Percentiles rank a stretch among this genome's conserved stretches.
phyloP scores from a whole-genome alignment of 2,888 invertebrate genomes.

The Melanchra persicariae region DNA sequence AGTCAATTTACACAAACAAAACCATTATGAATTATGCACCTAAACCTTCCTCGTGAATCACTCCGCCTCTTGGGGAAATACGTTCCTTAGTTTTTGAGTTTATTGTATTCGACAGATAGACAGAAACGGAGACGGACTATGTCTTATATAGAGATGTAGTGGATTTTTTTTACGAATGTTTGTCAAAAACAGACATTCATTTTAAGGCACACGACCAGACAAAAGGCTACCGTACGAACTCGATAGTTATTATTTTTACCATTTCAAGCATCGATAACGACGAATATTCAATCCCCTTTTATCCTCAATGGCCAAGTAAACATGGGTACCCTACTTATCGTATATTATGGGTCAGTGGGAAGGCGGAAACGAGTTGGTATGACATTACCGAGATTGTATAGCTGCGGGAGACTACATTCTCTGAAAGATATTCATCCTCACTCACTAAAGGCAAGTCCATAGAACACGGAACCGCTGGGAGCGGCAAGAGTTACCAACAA shows the following conservation, averaged over 20 bases:
- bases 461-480: background rate
- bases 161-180: background rate
- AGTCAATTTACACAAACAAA: no score
- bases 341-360: slow-evolving; percentile 56
- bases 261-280: background rate
- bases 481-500: no score
- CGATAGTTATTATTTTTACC: background rate
- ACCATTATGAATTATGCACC: no score
- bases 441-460: slow-evolving; percentile 17
- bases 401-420: slow-evolving; percentile 55
- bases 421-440: slow-evolving; percentile 48
- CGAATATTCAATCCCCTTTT: slow-evolving; percentile 9
- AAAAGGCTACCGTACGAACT: background rate
- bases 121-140: no score
- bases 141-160: no score
- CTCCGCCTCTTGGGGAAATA: no score
- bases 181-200: slow-evolving; percentile 2
- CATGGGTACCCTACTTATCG: slow-evolving; percentile 33
- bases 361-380: slow-evolving; percentile 52
- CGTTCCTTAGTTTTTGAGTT: no score
- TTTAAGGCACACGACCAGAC: background rate
- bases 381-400: slow-evolving; percentile 65
- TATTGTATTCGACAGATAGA: no score
- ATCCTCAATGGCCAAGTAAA: slow-evolving; percentile 15
- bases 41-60: no score